Percentiles rank a stretch among this genome's conserved stretches.
Conservation (phyloP, 1,140 invertebrate species). For the Magallana angulata region DNA sequence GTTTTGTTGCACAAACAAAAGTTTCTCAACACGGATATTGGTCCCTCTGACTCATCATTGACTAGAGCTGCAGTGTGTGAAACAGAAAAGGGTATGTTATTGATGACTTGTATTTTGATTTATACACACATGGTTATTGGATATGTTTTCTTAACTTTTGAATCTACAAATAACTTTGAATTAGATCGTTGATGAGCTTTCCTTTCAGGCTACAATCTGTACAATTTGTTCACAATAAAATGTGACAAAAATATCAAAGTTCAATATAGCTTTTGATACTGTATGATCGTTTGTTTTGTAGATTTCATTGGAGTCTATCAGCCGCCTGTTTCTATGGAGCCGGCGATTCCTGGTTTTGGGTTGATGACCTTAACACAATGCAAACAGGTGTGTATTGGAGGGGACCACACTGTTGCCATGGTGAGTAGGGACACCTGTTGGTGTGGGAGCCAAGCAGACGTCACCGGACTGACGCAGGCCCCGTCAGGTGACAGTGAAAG, state of each 20-base stretch:
- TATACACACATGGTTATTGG: no score
- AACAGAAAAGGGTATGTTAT: not conserved
- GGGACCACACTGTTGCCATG: not conserved
- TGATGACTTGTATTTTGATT: no score
- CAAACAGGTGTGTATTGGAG: not conserved
- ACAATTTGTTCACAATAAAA: no score
- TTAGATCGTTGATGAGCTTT: no score
- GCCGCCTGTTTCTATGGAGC: not conserved
- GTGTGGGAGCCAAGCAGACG: not conserved
- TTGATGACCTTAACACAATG: conserved; percentile 17
- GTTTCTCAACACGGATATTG: not conserved
- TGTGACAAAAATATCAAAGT: no score
- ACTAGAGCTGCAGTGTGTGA: not conserved
- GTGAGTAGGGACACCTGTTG: not conserved
- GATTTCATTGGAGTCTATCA: conserved; percentile 4
- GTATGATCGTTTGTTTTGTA: not conserved
- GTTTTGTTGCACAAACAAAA: not conserved
- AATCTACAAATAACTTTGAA: no score
- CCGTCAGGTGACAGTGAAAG: not conserved
- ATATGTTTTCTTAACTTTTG: no score
- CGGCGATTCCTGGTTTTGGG: not conserved
- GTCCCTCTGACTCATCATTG: not conserved
- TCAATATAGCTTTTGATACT: no score
- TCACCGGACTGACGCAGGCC: not conserved
- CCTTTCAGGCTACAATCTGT: no score